These are phyloP conservation scores for Porites divaricata DNA, from an alignment of 92 coral and sea anemone genomes.

Conservation along the genomic window DNA sequence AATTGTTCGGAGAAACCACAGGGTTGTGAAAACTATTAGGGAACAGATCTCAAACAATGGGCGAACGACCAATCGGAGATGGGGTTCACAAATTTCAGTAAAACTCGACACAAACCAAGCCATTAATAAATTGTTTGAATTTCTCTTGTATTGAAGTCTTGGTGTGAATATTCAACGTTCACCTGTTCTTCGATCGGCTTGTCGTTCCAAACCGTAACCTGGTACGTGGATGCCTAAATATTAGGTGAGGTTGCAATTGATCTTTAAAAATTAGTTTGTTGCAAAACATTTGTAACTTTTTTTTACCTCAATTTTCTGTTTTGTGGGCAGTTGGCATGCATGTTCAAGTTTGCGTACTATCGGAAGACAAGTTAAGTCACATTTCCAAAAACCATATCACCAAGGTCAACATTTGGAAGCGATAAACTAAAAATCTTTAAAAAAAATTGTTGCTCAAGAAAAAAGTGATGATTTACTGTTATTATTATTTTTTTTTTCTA, in stretches of 20 bases:
- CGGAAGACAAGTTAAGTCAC: too few relatives aligned
- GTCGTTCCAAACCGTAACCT: neutral
- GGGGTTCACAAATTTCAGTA: neutral
- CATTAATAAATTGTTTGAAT: conserved; percentile 2
- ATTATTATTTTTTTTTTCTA: too few relatives aligned
- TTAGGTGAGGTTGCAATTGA: too few relatives aligned
- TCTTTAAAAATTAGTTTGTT: too few relatives aligned
- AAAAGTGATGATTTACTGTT: neutral
- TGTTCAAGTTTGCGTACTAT: too few relatives aligned
- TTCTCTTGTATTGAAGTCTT: neutral
- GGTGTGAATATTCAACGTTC: neutral
- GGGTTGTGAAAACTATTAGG: conserved; percentile 5
- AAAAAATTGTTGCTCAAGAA: neutral
- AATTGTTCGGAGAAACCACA: conserved; percentile 27
- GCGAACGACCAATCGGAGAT: neutral
- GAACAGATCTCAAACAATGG: conserved; percentile 13
- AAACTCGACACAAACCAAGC: neutral
- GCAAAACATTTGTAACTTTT: too few relatives aligned
- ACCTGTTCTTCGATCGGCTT: neutral
- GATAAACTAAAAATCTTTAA: too few relatives aligned
- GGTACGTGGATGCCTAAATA: too few relatives aligned
- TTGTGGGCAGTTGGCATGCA: too few relatives aligned
- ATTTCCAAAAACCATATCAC: too few relatives aligned
- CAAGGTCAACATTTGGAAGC: too few relatives aligned
- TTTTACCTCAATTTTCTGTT: too few relatives aligned